Percentiles rank a stretch among this genome's conserved stretches.
Evolutionary conservation across 2,797 vertebrate species (phyloP).

Genomic region (Rhadinocentrus ornatus): DNA sequence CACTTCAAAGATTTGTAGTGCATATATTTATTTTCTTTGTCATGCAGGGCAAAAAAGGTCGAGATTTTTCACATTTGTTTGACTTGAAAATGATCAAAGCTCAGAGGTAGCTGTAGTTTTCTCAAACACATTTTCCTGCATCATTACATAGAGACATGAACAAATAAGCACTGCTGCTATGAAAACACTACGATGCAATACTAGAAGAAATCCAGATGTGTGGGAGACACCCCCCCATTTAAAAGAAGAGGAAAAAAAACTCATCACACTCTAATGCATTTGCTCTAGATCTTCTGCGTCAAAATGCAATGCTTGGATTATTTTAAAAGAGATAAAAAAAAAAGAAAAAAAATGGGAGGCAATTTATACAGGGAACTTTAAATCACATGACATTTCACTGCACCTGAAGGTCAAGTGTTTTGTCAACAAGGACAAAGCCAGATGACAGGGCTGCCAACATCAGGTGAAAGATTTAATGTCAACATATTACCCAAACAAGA

Average conservation of each 20-base stretch:
- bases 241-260: constrained; percentile 1
- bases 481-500: constrained; percentile 40
- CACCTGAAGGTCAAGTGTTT: constrained; percentile 83
- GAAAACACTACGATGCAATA: constrained; percentile 15
- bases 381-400: constrained; percentile 80
- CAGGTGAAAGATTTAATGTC: constrained; percentile 58
- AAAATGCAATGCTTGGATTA: constrained; percentile 55
- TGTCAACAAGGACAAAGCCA: constrained; percentile 68
- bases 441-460: constrained; percentile 44
- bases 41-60: constrained; percentile 14
- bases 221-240: constrained; percentile 27
- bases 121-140: constrained; percentile 7
- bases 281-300: constrained; percentile 59
- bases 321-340: constrained; percentile 56
- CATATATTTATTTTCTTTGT: constrained; percentile 26
- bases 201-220: constrained; percentile 15
- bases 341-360: constrained; percentile 69
- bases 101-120: constrained; percentile 20
- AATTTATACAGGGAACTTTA: constrained; percentile 68
- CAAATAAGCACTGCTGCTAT: constrained; percentile 16
- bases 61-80: constrained; percentile 45
- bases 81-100: constrained; percentile 31
- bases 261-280: constrained; percentile 62
- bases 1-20: constrained; percentile 49
- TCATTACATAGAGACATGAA: constrained; percentile 7